Conservation (phyloP, 2,888 invertebrate genomes). For the Hyalella azteca region DNA sequence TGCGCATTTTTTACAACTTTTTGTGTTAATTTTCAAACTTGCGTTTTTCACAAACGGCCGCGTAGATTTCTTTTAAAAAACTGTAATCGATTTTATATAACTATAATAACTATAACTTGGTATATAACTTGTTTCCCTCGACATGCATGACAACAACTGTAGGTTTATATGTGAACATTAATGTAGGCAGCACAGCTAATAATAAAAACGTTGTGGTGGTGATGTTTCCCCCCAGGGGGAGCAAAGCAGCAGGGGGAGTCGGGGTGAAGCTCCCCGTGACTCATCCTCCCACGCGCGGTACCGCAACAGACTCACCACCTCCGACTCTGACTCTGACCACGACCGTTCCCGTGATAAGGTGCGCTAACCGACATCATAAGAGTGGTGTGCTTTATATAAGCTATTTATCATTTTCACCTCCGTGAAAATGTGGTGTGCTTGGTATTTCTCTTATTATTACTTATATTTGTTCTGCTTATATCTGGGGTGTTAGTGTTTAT, state of each 20-base stretch:
- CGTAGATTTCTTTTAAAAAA: no score
- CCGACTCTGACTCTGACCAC: constrained; percentile 41
- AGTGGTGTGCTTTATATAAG: background rate
- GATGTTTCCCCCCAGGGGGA: background rate
- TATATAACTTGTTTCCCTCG: no score
- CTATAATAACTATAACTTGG: no score
- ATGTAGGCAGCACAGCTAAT: no score
- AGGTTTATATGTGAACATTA: no score
- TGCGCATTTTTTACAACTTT: no score
- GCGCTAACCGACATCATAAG: background rate
- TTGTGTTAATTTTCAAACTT: no score
- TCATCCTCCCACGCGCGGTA: background rate
- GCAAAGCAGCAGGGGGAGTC: background rate
- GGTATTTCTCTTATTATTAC: background rate
- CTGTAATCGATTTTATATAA: no score
- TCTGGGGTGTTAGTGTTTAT: background rate
- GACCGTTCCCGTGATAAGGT: constrained; percentile 9
- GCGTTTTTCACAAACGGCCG: no score
- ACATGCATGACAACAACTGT: no score
- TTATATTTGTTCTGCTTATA: background rate
- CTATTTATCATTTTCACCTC: background rate
- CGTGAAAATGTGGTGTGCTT: background rate
- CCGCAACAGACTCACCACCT: constrained; percentile 8
- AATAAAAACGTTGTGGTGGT: no score
- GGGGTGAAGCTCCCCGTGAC: background rate